Conservation (phyloP, 2,113 vertebrate genomes). For the Tetrax tetrax region DNA sequence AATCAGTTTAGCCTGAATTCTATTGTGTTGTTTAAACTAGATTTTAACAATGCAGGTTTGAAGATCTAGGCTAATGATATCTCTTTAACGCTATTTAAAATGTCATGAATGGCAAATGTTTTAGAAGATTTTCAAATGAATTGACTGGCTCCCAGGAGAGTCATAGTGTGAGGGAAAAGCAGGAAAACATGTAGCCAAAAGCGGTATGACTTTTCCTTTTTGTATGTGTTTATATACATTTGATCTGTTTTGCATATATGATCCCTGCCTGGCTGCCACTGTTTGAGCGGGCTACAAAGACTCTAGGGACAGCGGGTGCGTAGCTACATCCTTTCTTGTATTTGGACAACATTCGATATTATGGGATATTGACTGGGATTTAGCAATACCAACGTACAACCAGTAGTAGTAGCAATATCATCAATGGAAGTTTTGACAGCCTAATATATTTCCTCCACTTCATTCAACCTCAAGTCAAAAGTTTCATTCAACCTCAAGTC, state of each 20-base stretch:
- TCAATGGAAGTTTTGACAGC: background rate
- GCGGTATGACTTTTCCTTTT: background rate
- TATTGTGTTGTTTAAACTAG: background rate
- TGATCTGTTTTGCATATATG: background rate
- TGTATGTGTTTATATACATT: no score
- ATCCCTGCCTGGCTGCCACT: background rate
- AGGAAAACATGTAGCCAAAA: background rate
- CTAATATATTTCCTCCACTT: background rate
- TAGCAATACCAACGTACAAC: background rate
- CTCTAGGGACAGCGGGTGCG: background rate
- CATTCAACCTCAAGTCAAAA: background rate
- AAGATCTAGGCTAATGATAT: background rate
- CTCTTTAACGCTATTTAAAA: background rate
- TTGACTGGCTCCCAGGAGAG: background rate
- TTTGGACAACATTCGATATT: background rate
- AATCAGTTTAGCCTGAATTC: background rate
- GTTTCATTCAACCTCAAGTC: background rate
- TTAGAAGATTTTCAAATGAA: background rate
- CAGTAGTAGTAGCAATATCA: background rate
- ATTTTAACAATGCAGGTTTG: background rate
- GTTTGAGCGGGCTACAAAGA: background rate
- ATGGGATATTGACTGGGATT: background rate
- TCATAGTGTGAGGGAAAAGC: background rate
- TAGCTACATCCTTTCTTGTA: background rate
- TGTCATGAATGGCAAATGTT: background rate